Conservation (phyloP, 2,797 vertebrate species). For the Masticophis lateralis region DNA sequence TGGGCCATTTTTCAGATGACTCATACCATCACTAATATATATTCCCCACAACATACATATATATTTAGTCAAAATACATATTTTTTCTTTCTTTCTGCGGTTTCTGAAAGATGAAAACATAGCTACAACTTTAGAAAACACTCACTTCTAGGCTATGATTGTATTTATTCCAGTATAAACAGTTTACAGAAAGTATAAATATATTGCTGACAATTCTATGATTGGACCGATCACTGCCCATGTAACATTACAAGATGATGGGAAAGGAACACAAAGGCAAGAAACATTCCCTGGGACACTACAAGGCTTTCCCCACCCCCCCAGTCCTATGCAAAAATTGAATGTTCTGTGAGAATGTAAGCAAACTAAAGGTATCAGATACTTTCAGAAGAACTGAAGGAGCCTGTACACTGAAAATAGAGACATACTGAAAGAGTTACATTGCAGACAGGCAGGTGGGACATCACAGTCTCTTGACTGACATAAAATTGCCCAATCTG, state of each 20-base stretch:
- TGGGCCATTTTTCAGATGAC: neutral
- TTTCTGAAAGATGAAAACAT: neutral
- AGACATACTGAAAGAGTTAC: neutral
- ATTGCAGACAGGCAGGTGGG: neutral
- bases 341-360: neutral
- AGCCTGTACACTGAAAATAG: neutral
- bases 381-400: neutral
- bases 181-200: slow-evolving; percentile 27
- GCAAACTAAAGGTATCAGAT: neutral
- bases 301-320: too few species aligned
- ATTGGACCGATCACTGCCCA: neutral
- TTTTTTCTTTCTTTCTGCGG: neutral
- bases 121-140: neutral
- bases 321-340: neutral
- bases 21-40: neutral
- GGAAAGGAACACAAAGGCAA: slow-evolving; percentile 10
- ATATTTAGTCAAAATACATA: neutral
- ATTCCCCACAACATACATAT: neutral
- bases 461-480: neutral
- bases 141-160: neutral
- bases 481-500: neutral
- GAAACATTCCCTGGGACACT: neutral
- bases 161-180: slow-evolving; percentile 31
- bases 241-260: slow-evolving; percentile 3
- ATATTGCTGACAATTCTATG: slow-evolving; percentile 19